Evolutionary conservation across 2,888 invertebrate species (phyloP), one percentile per base, ranked within the genome.

Genomic region (Troides oblongomaculatus): DNA sequence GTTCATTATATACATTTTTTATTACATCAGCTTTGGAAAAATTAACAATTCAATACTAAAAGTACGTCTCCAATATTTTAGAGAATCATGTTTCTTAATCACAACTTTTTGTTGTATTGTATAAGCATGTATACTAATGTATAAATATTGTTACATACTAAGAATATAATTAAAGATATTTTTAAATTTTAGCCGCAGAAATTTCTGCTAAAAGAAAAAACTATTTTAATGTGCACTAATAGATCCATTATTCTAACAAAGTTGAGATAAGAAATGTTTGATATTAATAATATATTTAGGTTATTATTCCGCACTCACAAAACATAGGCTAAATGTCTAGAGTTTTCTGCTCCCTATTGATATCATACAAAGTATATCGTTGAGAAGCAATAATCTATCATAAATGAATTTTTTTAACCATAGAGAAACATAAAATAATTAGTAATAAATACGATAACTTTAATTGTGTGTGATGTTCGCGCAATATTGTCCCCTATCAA

Each of bases 401-500:
- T 5, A 17, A 50, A 14, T 50, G 17, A 46, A 17, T 14, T 46
- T 17, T 50, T 14, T 50, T 18, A 50, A 14, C 1, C 14, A 50
- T 50, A 50, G 17, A 4, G 3, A 17, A 50, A 50, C 50, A 50
- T 18, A 50, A 50, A 17, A 50, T 17, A 50, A 17, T 17, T 21
- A 43, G n/a, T 21, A n/a, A 21, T 10, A 56, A 30, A 46, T 43
- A 58, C 65, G 66, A 66, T 62, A 66, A 39, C 53, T 50, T 63
- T 66, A 66, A 63, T 66, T 53, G 63, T 61, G 7, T 61, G 62
- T 65, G 46, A 62, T 69, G 69, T 61, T 64, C 23, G 46, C 7
- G 62, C 39, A 62, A 62, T 58, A 62, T 60, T 43, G 58, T 66
- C 70, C 43, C 62, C 63, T 70, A 70, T 70, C 70, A 50, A 53